phyloP scores from a whole-genome alignment of 2,113 vertebrate genomes.

The Bambusicola thoracicus region DNA sequence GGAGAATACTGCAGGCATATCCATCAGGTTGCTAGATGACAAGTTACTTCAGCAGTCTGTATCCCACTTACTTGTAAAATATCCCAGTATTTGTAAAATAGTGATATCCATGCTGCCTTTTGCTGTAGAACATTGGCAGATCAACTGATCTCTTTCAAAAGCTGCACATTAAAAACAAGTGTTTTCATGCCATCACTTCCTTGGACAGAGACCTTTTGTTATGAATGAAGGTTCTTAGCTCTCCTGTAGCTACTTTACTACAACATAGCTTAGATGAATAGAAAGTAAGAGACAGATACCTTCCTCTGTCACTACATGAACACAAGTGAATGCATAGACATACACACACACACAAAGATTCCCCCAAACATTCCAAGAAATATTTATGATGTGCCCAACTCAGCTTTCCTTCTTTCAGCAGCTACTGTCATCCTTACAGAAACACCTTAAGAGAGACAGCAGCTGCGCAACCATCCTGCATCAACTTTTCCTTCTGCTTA shows the following conservation, averaged over 20 bases:
- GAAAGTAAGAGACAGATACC: background rate
- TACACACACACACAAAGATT: background rate
- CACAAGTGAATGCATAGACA: background rate
- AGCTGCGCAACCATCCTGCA: background rate
- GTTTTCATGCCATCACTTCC: background rate
- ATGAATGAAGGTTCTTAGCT: background rate
- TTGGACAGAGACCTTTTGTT: background rate
- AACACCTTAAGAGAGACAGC: slow-evolving; percentile 6
- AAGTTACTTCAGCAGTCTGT: background rate
- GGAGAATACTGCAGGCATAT: background rate
- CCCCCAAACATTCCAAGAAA: background rate
- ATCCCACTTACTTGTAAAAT: background rate
- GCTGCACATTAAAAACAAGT: background rate
- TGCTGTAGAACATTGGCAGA: background rate
- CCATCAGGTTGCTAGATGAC: background rate
- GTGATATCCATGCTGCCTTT: background rate
- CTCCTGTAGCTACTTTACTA: background rate
- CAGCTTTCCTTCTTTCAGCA: background rate
- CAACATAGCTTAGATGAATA: background rate
- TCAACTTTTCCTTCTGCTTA: background rate
- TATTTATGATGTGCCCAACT: background rate
- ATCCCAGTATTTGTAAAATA: background rate
- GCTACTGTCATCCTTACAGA: background rate
- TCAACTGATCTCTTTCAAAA: background rate
- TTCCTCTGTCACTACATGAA: background rate